These are phyloP conservation scores for Sparidentex hasta DNA, from an alignment of 2,797 vertebrate species.

Conservation along the genomic window DNA sequence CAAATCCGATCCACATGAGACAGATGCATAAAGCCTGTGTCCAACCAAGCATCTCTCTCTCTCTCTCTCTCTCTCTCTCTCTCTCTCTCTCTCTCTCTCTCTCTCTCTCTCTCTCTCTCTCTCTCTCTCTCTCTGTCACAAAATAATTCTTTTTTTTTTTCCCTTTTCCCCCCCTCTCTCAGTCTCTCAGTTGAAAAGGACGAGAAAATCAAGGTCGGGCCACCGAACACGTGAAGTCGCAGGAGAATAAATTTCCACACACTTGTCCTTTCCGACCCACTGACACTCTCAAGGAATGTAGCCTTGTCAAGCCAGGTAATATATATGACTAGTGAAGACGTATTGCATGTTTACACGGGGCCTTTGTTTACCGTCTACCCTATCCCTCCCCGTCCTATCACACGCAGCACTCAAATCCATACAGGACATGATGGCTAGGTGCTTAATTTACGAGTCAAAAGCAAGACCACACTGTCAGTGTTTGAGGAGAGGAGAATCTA, in stretches of 20 bases:
- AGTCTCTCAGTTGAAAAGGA: constrained; percentile 56
- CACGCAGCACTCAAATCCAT: constrained; percentile 29
- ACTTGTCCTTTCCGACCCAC: constrained; percentile 67
- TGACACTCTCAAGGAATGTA: constrained; percentile 69
- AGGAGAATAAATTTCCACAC: constrained; percentile 77
- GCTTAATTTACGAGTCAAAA: constrained; percentile 73
- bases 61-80: constrained; percentile 34
- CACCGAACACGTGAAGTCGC: constrained; percentile 58
- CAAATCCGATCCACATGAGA: constrained; percentile 60
- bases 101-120: constrained; percentile 46
- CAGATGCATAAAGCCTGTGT: constrained; percentile 62
- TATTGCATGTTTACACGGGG: constrained; percentile 57
- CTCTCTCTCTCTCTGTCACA: background rate
- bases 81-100: constrained; percentile 42
- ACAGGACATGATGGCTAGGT: constrained; percentile 40
- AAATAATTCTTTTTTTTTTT: background rate
- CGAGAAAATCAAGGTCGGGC: constrained; percentile 77
- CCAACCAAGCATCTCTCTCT: constrained; percentile 66
- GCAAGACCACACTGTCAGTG: constrained; percentile 67
- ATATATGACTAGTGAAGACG: constrained; percentile 67
- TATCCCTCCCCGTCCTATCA: background rate
- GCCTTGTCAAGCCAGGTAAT: constrained; percentile 74
- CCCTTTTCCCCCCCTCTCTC: background rate
- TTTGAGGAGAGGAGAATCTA: constrained; percentile 76
- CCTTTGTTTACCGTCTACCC: constrained; percentile 32